A percentile compares a stretch with the other conserved stretches of the same genome.
phyloP scores from a whole-genome alignment of 64 coral and sea anemone genomes.

The Cladopsammia gracilis region DNA sequence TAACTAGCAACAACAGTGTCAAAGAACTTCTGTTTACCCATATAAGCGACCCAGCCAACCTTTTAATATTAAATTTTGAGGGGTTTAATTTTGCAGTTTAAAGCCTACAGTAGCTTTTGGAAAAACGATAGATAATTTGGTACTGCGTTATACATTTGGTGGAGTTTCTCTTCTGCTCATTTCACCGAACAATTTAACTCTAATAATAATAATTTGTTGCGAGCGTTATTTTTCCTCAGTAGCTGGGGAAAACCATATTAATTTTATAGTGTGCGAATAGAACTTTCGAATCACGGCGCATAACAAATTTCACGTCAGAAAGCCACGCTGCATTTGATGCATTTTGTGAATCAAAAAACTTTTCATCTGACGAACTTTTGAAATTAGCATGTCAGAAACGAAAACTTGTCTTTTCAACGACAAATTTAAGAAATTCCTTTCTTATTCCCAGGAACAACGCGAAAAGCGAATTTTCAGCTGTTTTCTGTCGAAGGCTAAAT shows the following conservation, averaged over 20 bases:
- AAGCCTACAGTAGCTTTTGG: too few relatives aligned
- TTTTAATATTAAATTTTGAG: too few relatives aligned
- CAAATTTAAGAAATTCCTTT: not conserved
- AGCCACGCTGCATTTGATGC: not conserved
- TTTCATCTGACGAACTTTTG: not conserved
- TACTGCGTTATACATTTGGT: too few relatives aligned
- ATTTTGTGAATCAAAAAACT: not conserved
- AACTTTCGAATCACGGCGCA: not conserved
- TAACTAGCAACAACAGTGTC: not conserved
- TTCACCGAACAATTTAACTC: not conserved
- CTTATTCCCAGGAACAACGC: not conserved
- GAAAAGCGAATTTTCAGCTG: conserved; percentile 38
- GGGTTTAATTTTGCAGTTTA: too few relatives aligned
- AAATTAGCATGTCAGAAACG: not conserved
- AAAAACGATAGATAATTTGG: not conserved
- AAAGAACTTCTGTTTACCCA: not conserved
- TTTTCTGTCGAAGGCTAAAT: conserved; percentile 11
- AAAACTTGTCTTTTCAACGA: not conserved
- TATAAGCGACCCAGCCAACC: too few relatives aligned
- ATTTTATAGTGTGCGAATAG: not conserved
- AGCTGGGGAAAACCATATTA: not conserved
- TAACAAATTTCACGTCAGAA: not conserved
- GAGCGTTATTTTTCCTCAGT: not conserved
- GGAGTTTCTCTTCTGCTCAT: not conserved
- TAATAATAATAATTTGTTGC: not conserved